Conservation (phyloP, 2,113 vertebrate genomes). For the Hystrix cristata region DNA sequence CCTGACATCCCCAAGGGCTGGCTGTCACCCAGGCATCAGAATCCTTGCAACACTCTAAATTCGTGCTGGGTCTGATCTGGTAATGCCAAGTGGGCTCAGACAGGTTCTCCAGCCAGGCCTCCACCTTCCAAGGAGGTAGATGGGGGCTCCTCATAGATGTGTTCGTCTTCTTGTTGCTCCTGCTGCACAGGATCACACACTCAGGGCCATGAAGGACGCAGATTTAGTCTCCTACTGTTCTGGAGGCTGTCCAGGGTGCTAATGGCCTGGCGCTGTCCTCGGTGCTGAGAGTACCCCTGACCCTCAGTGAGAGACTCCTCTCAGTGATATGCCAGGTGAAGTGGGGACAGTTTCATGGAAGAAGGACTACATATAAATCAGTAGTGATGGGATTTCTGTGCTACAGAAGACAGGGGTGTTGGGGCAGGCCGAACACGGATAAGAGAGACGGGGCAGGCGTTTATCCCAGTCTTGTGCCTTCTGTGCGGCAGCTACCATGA, state of each 20-base stretch:
- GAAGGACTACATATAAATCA: background rate
- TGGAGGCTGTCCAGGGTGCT: background rate
- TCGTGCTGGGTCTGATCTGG: background rate
- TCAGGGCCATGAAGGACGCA: background rate
- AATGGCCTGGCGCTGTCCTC: background rate
- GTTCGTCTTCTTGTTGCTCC: background rate
- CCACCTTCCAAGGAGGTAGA: background rate
- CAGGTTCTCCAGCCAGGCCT: rapidly evolving
- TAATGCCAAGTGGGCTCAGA: background rate
- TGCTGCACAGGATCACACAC: rapidly evolving
- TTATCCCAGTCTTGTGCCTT: background rate
- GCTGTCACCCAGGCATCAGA: background rate
- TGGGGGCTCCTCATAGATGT: rapidly evolving
- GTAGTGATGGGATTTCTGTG: background rate
- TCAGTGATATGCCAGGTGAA: background rate
- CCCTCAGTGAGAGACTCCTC: rapidly evolving
- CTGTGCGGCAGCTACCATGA: rapidly evolving
- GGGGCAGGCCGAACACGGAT: background rate
- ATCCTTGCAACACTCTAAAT: rapidly evolving
- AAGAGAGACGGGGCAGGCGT: background rate
- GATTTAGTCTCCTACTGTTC: background rate
- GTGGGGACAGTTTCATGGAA: background rate
- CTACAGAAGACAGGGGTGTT: rapidly evolving
- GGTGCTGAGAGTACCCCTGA: background rate
- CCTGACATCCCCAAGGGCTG: background rate